phyloP scores from a whole-genome alignment of 2,888 invertebrate species.

The Drosophila greeni region DNA sequence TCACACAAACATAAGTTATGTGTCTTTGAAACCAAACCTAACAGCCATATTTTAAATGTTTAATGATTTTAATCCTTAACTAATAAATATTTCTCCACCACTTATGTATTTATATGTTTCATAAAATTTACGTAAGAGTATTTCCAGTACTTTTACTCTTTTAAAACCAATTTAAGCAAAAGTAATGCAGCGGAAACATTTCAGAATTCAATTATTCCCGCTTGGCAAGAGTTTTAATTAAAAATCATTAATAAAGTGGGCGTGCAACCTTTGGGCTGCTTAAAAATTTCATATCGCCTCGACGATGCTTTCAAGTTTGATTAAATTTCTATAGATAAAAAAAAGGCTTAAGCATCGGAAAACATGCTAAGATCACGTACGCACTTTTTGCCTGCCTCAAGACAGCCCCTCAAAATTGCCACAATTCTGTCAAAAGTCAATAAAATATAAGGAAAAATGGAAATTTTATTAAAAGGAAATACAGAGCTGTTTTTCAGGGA shows the following conservation, averaged over 20 bases:
- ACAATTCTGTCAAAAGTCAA: constrained; percentile 36
- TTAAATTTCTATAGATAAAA: constrained; percentile 21
- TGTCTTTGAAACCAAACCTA: too few relatives aligned
- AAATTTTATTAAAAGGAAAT: background rate
- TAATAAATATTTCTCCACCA: too few relatives aligned
- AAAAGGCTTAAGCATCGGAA: constrained; percentile 11
- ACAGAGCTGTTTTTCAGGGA: constrained; percentile 1
- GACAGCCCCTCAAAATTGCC: constrained; percentile 12
- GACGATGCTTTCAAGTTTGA: constrained; percentile 34
- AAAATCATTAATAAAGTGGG: constrained; percentile 15
- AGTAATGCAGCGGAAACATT: constrained; percentile 13
- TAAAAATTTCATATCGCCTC: constrained; percentile 13
- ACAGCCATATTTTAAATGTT: too few relatives aligned
- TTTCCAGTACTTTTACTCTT: background rate
- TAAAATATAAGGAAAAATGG: constrained; percentile 8
- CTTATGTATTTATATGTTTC: too few relatives aligned
- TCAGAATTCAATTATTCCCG: constrained; percentile 9
- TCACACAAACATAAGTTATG: too few relatives aligned
- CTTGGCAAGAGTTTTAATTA: constrained; percentile 27
- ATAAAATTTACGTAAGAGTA: too few relatives aligned
- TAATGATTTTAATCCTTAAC: too few relatives aligned
- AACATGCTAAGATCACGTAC: constrained; percentile 33
- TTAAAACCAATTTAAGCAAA: background rate
- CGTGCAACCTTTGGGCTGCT: background rate
- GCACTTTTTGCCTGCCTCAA: constrained; percentile 6